Conservation (phyloP, 2,888 invertebrate genomes). For the Nasonovia ribisnigri region DNA sequence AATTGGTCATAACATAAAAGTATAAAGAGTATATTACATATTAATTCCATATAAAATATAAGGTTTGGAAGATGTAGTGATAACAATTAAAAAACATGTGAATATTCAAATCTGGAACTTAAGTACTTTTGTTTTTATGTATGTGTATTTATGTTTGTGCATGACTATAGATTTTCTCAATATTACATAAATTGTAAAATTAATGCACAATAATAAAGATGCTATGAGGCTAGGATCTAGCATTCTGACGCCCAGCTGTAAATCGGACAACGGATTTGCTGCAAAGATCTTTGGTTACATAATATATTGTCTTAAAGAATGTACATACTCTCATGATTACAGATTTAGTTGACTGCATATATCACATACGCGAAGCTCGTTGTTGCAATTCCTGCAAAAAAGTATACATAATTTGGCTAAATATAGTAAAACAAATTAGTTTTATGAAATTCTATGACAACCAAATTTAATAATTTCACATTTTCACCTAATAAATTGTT, state of each 20-base stretch:
- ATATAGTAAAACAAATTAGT: neutral
- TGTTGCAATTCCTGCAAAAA: conserved; percentile 82
- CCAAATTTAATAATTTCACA: neutral
- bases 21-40: conserved; percentile 16
- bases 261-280: conserved; percentile 45
- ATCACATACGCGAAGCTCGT: conserved; percentile 94
- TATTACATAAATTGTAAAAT: conserved; percentile 16
- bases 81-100: conserved; percentile 1
- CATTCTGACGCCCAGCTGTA: conserved; percentile 30
- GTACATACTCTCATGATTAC: conserved; percentile 47
- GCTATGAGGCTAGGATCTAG: conserved; percentile 41
- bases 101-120: neutral
- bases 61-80: conserved; percentile 12
- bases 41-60: neutral
- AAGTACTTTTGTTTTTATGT: conserved; percentile 25
- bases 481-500: neutral
- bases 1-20: conserved; percentile 20
- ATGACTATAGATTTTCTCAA: neutral
- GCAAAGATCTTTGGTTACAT: conserved; percentile 62
- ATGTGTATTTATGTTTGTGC: neutral
- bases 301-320: conserved; percentile 63
- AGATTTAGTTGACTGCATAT: conserved; percentile 60
- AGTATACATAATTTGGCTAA: conserved; percentile 46
- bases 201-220: conserved; percentile 10
- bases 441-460: neutral